Evolutionary conservation across 2,888 invertebrate species (phyloP), one percentile per base, ranked within the genome.

Genomic region (Campoletis raptor): DNA sequence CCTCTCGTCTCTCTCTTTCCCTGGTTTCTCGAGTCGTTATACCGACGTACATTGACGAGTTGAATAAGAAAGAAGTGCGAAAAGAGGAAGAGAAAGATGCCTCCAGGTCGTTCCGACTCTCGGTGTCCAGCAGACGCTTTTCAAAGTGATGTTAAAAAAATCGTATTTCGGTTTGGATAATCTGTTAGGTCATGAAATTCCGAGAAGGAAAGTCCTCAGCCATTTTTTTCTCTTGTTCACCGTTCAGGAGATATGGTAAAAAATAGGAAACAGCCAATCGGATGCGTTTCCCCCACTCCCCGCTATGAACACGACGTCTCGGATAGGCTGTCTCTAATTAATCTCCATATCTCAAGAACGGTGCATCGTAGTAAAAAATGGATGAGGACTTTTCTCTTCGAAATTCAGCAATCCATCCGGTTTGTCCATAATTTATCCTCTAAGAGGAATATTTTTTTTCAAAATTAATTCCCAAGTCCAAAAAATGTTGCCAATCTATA

Each of bases 11-110:
- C 42, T 40, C 37, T 54, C 40, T 57, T 21, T 74, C 57, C 21
- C 37, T 37, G 4, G n/a, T 37, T 40, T 54, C 36, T 40, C 18
- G 24, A 40, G 57, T 77, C 54, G 42, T 77, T 73, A 45, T 40
- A 45, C 52, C 52, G 74, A 21, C 21, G 66, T 82, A 61, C 66
- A 61, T 77, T 36, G 84, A 61, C 15, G 18, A 52, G 36, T n/a
- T 52, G 37, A 61, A 61, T 81, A 80, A 81, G 79, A 69, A 84
- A 81, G 72, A 85, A 81, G 87, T 73, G 85, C 81, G 67, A 81
- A 81, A 78, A 54, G 61, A 24, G 76, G 72, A 67, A 24, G 66
- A 24, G 37, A 52, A 66, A 21, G 30, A 57, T 74, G 64, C 40
- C 74, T 70, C 37, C 12, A 57, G 3, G 66, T 30, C 48, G 21